Conservation (phyloP, 2,113 vertebrate species). For the Origma solitaria region DNA sequence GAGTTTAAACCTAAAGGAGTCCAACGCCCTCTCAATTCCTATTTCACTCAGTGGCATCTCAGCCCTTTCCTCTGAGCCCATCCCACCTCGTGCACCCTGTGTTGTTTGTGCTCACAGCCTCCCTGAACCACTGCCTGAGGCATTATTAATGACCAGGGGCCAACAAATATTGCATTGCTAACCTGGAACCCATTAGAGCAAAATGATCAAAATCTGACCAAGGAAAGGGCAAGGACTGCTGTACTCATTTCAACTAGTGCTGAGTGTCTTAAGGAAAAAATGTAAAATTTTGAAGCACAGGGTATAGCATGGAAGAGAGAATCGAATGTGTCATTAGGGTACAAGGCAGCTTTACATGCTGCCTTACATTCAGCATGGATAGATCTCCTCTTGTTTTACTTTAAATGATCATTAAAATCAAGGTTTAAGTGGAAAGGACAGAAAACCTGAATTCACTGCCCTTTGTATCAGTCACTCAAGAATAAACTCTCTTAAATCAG, state of each 20-base stretch:
- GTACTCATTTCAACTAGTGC: not conserved
- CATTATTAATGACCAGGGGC: not conserved
- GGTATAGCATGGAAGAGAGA: fast-evolving
- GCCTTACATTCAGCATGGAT: not conserved
- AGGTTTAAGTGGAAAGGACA: not conserved
- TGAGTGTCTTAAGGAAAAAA: not conserved
- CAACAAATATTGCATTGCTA: not conserved
- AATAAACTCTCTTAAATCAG: not conserved
- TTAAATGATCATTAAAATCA: not conserved
- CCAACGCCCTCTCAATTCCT: not conserved
- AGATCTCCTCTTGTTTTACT: not conserved
- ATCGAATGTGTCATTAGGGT: not conserved
- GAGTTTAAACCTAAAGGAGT: not conserved
- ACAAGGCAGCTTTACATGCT: not conserved
- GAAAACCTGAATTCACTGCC: not conserved
- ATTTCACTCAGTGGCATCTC: not conserved
- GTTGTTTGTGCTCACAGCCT: not conserved
- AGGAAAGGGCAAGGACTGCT: not conserved
- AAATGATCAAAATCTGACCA: fast-evolving
- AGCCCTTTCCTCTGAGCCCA: not conserved
- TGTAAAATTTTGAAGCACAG: not conserved
- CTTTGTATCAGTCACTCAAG: not conserved
- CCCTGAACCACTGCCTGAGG: not conserved
- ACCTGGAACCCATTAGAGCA: not conserved
- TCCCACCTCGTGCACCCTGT: not conserved